A percentile compares a stretch with the other conserved stretches of the same genome.
phyloP scores from a whole-genome alignment of 2,888 invertebrate species.

The Lycophotia porphyrea region DNA sequence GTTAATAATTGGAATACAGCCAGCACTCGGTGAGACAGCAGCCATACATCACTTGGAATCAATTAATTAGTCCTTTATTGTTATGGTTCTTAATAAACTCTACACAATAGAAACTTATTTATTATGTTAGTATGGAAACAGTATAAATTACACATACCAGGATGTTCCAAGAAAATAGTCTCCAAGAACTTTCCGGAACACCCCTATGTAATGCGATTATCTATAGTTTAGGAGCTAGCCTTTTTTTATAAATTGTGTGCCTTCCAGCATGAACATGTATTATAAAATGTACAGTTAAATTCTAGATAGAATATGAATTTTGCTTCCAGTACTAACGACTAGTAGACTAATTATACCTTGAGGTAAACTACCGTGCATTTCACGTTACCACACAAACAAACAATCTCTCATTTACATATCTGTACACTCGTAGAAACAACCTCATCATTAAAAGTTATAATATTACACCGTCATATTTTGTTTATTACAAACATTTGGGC shows the following conservation, averaged over 20 bases:
- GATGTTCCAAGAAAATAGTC: not conserved
- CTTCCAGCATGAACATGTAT: not conserved
- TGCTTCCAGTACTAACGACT: not conserved
- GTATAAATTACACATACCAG: not conserved
- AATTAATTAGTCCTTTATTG: not conserved
- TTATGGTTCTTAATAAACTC: no score
- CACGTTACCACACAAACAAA: conserved; percentile 7
- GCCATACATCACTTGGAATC: not conserved
- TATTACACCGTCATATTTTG: conserved; percentile 25
- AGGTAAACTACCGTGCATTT: conserved; percentile 11
- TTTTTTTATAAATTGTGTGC: not conserved
- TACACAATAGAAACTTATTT: not conserved
- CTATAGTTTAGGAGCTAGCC: not conserved
- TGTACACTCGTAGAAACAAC: not conserved
- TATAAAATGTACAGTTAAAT: not conserved
- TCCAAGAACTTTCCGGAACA: not conserved
- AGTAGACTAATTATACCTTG: conserved; percentile 21
- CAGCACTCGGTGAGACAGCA: not conserved
- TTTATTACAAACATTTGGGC: conserved; percentile 40
- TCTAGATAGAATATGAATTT: not conserved
- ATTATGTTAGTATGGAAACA: not conserved
- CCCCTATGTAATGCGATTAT: not conserved
- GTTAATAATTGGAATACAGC: not conserved
- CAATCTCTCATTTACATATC: conserved; percentile 6
- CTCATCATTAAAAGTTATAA: conserved; percentile 38